Conservation (phyloP, 2,888 invertebrate species). For the Melinaea marsaeus region DNA sequence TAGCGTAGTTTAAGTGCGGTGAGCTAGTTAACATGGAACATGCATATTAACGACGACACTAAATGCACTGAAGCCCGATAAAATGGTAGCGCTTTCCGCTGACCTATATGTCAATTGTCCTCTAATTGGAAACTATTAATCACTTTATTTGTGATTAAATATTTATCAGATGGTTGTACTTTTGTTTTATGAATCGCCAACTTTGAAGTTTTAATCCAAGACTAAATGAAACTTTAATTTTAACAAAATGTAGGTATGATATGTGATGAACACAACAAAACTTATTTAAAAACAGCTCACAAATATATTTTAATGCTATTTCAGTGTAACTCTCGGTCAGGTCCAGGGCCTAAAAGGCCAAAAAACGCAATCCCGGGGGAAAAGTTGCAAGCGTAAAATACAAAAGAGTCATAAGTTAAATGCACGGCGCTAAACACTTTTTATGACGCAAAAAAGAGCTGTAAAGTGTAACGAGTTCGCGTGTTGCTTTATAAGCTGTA, state of each 20-base stretch:
- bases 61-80: constrained; percentile 8
- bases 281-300: background rate
- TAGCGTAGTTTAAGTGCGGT: background rate
- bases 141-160: no score
- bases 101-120: constrained; percentile 8
- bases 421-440: constrained; percentile 19
- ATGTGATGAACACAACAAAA: background rate
- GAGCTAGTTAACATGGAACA: constrained; percentile 2
- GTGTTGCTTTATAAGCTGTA: constrained; percentile 2
- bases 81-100: constrained; percentile 17
- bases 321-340: background rate
- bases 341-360: constrained; percentile 14
- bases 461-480: constrained; percentile 1
- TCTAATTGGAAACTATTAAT: background rate
- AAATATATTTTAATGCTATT: no score
- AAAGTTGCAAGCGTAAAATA: constrained; percentile 23
- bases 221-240: no score
- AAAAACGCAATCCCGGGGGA: constrained; percentile 13
- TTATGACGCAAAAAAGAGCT: constrained; percentile 6
- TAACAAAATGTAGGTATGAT: background rate
- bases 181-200: background rate
- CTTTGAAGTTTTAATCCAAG: background rate
- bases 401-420: constrained; percentile 23
- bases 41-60: constrained; percentile 22
- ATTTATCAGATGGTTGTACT: background rate